phyloP scores from a whole-genome alignment of 1,140 invertebrate species.

The Pseudomyrmex dendroicus region DNA sequence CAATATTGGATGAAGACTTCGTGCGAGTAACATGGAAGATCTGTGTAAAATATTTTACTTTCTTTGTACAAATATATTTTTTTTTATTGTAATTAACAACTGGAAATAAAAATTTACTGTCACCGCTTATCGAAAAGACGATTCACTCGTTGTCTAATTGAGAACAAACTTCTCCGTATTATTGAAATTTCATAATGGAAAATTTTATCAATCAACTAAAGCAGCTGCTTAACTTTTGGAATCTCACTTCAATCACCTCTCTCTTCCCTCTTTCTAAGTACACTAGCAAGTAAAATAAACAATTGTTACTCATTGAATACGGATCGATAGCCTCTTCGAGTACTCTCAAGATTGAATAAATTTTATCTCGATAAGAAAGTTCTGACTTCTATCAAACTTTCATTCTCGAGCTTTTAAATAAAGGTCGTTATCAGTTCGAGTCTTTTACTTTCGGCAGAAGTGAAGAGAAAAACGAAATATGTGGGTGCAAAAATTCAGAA shows the following conservation, averaged over 20 bases:
- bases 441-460: conserved; percentile 33
- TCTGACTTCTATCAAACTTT: conserved; percentile 56
- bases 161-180: conserved; percentile 29
- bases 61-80: neutral
- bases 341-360: conserved; percentile 55
- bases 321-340: conserved; percentile 52
- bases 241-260: conserved; percentile 35
- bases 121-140: no score
- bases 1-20: neutral
- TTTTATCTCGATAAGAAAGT: conserved; percentile 60
- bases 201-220: conserved; percentile 49
- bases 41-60: neutral
- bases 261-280: neutral
- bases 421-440: conserved; percentile 50
- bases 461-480: conserved; percentile 1
- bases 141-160: conserved; percentile 28
- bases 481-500: conserved; percentile 2
- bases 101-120: neutral
- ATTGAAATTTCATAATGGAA: conserved; percentile 44
- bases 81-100: neutral
- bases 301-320: conserved; percentile 53
- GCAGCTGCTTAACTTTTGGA: conserved; percentile 50
- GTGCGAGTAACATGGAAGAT: neutral
- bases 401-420: conserved; percentile 50
- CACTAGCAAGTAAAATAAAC: conserved; percentile 45